These are phyloP conservation scores for Dendroctonus valens DNA, from an alignment of 1,140 invertebrate genomes.

Conservation along the genomic window DNA sequence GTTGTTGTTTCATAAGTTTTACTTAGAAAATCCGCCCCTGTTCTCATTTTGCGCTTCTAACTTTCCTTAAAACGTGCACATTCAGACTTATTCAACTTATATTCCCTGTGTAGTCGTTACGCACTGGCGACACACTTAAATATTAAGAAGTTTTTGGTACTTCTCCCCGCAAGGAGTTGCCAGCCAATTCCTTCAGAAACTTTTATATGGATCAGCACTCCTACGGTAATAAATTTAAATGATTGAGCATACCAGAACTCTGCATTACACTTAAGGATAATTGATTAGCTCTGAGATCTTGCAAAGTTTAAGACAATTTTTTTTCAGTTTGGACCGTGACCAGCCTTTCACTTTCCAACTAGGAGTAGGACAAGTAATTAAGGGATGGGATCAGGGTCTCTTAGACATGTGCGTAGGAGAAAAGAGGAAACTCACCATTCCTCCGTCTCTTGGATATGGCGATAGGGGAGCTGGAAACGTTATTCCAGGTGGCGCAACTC, in stretches of 20 bases:
- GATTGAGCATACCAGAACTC: no score
- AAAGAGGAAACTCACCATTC: slow-evolving; percentile 87
- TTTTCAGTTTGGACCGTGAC: slow-evolving; percentile 80
- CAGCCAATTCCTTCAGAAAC: slow-evolving; percentile 11
- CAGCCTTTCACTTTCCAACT: slow-evolving; percentile 89
- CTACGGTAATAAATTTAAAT: no score
- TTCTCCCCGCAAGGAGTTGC: slow-evolving; percentile 20
- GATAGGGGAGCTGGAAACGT: slow-evolving; percentile 87
- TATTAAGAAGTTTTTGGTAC: slow-evolving; percentile 40
- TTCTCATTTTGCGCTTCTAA: slow-evolving; percentile 15
- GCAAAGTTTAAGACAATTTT: slow-evolving; percentile 28
- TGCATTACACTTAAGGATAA: no score
- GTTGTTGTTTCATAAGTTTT: background rate
- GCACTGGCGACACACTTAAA: slow-evolving; percentile 43
- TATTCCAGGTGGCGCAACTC: slow-evolving; percentile 81
- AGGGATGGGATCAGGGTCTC: slow-evolving; percentile 92
- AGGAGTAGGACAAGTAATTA: slow-evolving; percentile 85
- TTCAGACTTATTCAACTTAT: slow-evolving; percentile 27
- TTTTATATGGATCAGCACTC: background rate
- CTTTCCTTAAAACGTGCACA: slow-evolving; percentile 23
- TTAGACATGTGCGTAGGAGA: slow-evolving; percentile 93
- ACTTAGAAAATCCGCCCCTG: slow-evolving; percentile 20
- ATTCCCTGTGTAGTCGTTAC: slow-evolving; percentile 40
- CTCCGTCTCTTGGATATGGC: slow-evolving; percentile 86
- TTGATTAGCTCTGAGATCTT: no score